Evolutionary conservation across 2,113 vertebrate genomes (phyloP), one percentile per base, ranked within the genome.

Genomic region (Gasterosteus aculeatus): DNA sequence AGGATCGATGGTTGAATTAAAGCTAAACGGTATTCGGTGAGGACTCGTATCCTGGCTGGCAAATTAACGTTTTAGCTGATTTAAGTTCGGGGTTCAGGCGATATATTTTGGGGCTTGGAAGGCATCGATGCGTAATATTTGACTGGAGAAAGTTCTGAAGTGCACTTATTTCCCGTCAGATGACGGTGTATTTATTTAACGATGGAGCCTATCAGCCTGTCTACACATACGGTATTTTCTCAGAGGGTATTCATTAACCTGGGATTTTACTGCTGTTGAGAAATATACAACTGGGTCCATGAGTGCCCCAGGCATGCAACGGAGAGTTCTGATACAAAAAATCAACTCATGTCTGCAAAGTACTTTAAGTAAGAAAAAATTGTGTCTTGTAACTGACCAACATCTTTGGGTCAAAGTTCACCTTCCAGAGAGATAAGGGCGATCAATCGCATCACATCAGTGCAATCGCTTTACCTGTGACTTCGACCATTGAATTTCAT

Each of bases 221-320:
- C 64, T 22, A 61, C 72, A 78, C 88, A 85, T 18, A 56, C 72
- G 76, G 78, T 38, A n/a, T 89, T 88, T 91, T 88, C 81, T 74
- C 83, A 83, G 38, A 62, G 67, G 85, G 88, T 87, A 92, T 85
- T 8, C 56, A 91, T 91, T 91, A 91, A 91, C 89, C n/a, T 39
- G 18, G 11, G 38, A 29, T 72, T 56, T 72, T 65, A 64, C 81
- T 81, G 47, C 67, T 64, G 54, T 75, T 78, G 63, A 72, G 68
- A 86, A 82, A 86, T 71, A 5, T 68, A 16, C 29, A 57, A 64
- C 78, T 56, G 46, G 31, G 22, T 69, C 29, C 47, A 47, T 51
- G 41, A 77, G 42, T 59, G 16, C 75, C 19, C 49, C 42, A 66
- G 76, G 68, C 84, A 66, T 85, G 57, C 61, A 70, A 51, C 15